Percentiles rank a stretch among this genome's conserved stretches.
Evolutionary conservation across 2,888 invertebrate species (phyloP).

Genomic region (Yponomeuta plumbellus): DNA sequence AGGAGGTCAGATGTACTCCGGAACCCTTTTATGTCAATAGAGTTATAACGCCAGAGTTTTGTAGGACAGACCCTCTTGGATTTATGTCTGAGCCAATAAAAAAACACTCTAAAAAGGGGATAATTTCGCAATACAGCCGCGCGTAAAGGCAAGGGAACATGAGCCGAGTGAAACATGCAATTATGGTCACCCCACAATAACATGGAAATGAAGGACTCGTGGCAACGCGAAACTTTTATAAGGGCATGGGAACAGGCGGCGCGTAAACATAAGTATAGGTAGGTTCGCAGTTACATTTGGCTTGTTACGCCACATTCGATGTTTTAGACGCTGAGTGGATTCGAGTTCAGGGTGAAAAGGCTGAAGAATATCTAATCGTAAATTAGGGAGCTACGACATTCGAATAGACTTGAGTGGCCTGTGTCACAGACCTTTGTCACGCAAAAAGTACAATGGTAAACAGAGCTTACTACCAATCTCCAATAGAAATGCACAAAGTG

Average conservation of each 20-base stretch:
- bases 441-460: too few relatives aligned
- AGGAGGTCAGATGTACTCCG: background rate
- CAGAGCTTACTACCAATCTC: too few relatives aligned
- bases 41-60: background rate
- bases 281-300: background rate
- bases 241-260: constrained; percentile 27
- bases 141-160: background rate
- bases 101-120: background rate
- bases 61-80: background rate
- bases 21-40: background rate
- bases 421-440: too few relatives aligned
- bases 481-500: too few relatives aligned
- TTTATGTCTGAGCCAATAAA: background rate
- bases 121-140: background rate
- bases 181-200: constrained; percentile 36
- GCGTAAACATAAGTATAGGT: background rate
- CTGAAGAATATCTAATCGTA: too few relatives aligned
- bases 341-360: too few relatives aligned
- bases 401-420: too few relatives aligned
- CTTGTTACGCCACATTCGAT: background rate
- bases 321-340: background rate
- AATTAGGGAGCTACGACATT: too few relatives aligned
- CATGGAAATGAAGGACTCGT: constrained; percentile 43
- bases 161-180: background rate
- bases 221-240: constrained; percentile 35